These are phyloP conservation scores for Porites cylindrica DNA, from an alignment of 92 coral and sea anemone genomes.

Conservation along the genomic window DNA sequence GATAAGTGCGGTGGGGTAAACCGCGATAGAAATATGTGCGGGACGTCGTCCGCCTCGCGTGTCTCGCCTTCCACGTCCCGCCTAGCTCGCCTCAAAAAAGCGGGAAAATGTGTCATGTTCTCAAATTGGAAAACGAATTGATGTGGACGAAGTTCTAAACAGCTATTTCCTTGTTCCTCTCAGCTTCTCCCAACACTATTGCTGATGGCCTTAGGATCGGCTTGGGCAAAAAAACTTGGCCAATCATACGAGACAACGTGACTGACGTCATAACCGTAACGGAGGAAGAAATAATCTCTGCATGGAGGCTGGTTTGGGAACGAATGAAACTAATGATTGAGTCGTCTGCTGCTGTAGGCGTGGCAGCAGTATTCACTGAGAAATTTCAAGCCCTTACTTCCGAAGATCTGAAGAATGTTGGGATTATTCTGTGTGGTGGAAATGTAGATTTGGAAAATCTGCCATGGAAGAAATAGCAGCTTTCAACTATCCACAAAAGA, in stretches of 20 bases:
- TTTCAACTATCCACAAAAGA: not conserved
- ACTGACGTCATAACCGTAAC: conserved; percentile 95
- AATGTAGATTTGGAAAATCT: conserved; percentile 90
- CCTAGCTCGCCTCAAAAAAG: no score
- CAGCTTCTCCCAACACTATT: conserved; percentile 92
- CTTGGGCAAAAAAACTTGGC: conserved; percentile 91
- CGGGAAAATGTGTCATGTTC: no score
- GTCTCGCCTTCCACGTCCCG: no score
- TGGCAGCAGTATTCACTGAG: conserved; percentile 89
- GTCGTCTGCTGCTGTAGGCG: conserved; percentile 98
- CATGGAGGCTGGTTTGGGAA: conserved; percentile 95
- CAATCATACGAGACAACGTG: conserved; percentile 90
- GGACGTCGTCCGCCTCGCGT: no score
- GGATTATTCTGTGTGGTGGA: conserved; percentile 93
- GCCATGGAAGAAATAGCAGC: conserved; percentile 77
- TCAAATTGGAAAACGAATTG: not conserved
- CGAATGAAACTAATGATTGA: conserved; percentile 97
- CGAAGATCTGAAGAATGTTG: conserved; percentile 74
- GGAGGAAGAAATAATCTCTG: conserved; percentile 88
- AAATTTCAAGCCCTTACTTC: conserved; percentile 71
- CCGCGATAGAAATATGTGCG: no score
- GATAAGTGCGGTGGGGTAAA: no score
- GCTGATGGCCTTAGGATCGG: conserved; percentile 96
- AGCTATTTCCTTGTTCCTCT: not conserved
- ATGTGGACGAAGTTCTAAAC: no score